Percentiles rank a stretch among this genome's conserved stretches.
Conservation (phyloP, 2,113 vertebrate genomes). For the Forbesichthys papilliferus region DNA sequence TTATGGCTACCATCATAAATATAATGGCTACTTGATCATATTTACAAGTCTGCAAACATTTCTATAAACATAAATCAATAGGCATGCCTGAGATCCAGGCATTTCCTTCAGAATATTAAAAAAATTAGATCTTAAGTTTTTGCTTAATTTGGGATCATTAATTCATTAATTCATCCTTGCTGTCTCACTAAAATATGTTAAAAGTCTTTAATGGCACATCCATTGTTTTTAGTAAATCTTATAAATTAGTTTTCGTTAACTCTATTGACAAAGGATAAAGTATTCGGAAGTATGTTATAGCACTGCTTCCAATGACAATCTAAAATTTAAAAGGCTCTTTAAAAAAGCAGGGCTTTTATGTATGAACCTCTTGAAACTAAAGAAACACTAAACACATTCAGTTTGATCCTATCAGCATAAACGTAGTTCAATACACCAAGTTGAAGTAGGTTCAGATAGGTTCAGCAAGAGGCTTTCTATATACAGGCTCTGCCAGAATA, state of each 20-base stretch:
- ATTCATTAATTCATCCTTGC: constrained; percentile 54
- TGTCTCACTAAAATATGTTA: constrained; percentile 65
- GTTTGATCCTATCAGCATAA: constrained; percentile 28
- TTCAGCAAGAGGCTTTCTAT: constrained; percentile 28
- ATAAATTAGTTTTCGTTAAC: constrained; percentile 56
- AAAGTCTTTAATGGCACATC: constrained; percentile 71
- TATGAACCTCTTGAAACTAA: constrained; percentile 11
- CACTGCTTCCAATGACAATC: constrained; percentile 10
- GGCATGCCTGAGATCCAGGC: constrained; percentile 38
- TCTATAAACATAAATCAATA: constrained; percentile 49
- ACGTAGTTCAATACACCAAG: constrained; percentile 1
- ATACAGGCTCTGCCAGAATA: constrained; percentile 30
- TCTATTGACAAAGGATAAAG: constrained; percentile 52
- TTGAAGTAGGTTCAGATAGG: constrained; percentile 43
- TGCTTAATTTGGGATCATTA: constrained; percentile 48
- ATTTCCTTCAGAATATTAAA: constrained; percentile 36
- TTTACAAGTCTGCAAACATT: constrained; percentile 32
- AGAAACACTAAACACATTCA: constrained; percentile 18
- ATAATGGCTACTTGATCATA: background rate
- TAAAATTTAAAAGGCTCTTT: constrained; percentile 3
- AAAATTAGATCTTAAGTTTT: constrained; percentile 58
- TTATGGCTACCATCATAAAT: constrained; percentile 13
- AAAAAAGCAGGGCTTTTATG: background rate
- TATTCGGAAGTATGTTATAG: constrained; percentile 42
- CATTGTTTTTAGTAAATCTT: constrained; percentile 58